Evolutionary conservation across 2,888 invertebrate species (phyloP).

Genomic region (Hyles lineata): DNA sequence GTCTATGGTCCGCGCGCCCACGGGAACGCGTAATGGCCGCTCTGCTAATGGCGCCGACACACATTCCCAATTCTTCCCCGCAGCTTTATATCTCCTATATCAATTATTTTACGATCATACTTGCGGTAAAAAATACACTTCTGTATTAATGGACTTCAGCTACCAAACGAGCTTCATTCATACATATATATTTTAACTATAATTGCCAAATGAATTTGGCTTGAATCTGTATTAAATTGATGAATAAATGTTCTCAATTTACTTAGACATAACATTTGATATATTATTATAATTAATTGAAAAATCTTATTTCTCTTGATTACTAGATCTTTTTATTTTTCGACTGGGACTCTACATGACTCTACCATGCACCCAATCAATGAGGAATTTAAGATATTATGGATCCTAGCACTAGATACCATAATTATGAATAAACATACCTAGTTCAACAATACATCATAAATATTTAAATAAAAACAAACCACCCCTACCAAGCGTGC

Average conservation of each 20-base stretch:
- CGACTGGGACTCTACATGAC: no score
- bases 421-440: background rate
- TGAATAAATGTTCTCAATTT: no score
- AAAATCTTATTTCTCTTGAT: no score
- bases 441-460: background rate
- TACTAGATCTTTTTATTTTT: no score
- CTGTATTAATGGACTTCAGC: background rate
- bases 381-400: no score
- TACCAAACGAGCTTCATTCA: background rate
- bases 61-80: conserved; percentile 73
- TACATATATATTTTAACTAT: background rate
- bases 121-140: conserved; percentile 27
- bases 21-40: conserved; percentile 63
- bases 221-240: no score
- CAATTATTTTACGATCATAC: conserved; percentile 50
- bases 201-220: background rate
- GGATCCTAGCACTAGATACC: no score
- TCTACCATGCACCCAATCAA: no score
- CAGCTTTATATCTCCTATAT: conserved; percentile 52
- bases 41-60: conserved; percentile 68
- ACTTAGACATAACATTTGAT: no score
- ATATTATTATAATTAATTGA: no score
- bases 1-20: conserved; percentile 54
- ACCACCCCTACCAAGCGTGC: background rate
- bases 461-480: conserved; percentile 4